Conservation (phyloP, 1,140 invertebrate genomes). For the Drosophila mauritiana region DNA sequence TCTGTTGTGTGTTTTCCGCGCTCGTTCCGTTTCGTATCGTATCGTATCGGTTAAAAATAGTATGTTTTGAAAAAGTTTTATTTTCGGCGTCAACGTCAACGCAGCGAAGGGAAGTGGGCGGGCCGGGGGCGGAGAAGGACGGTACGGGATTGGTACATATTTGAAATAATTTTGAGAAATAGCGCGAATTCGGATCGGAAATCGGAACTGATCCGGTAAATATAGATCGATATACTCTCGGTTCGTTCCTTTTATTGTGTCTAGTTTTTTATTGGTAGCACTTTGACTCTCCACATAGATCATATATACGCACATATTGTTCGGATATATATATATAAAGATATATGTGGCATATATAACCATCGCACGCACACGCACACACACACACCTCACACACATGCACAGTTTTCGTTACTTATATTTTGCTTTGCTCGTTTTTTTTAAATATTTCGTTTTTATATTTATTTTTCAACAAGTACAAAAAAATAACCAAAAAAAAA, state of each 20-base stretch:
- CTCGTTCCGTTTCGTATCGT: constrained; percentile 61
- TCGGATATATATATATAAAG: constrained; percentile 31
- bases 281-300: constrained; percentile 28
- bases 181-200: constrained; percentile 35
- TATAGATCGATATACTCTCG: constrained; percentile 41
- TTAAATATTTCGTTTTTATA: constrained; percentile 24
- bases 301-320: constrained; percentile 37
- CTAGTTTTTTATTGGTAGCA: constrained; percentile 23
- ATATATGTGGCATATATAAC: constrained; percentile 50
- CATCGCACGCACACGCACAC: constrained; percentile 61
- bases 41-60: constrained; percentile 81
- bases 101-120: constrained; percentile 23
- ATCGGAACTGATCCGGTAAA: constrained; percentile 49
- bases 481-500: constrained; percentile 50
- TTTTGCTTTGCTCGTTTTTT: constrained; percentile 32
- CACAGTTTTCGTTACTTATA: constrained; percentile 41
- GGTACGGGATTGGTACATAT: constrained; percentile 64
- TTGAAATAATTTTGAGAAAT: constrained; percentile 70
- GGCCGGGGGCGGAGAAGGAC: constrained; percentile 4
- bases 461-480: constrained; percentile 41
- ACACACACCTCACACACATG: constrained; percentile 58
- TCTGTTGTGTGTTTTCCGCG: constrained; percentile 52
- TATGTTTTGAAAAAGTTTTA: constrained; percentile 80
- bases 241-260: constrained; percentile 3
- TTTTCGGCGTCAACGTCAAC: constrained; percentile 82